Base-by-base conservation (phyloP, 2,113 vertebrate genomes). In the Nesospiza acunhae region DNA sequence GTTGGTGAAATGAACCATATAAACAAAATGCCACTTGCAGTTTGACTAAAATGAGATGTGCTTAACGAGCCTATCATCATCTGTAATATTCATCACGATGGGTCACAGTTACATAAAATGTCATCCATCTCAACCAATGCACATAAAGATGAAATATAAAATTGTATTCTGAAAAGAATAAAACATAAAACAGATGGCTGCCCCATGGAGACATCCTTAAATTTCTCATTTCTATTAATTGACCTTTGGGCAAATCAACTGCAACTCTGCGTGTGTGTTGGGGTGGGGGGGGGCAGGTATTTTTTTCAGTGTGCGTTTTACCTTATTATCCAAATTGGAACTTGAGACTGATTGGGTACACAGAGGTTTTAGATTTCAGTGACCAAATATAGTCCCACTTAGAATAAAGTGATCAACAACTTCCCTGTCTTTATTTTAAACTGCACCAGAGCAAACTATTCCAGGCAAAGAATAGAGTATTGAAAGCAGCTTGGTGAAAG, bases 1-100 rank as follows among this genome's bases (percentile, higher is more conserved):
- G 98, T 98, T 97, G 97, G 98, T 72, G 97, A 98, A 98, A 98
- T 98, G 98, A 98, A 98, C 98, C 98, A 97, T 98, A 97, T 97
- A 98, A 98, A 98, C 97, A 98, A 98, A 98, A 98, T 97, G 97
- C 97, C 98, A 97, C 97, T 98, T 94, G 97, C 97, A 94, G 97
- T 98, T 98, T 97, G 93, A 98, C 95, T 98, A 96, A 98, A 98
- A 98, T 98, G 98, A 98, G 97, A 97, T 98, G 97, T 97, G 97
- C 93, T 98, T 98, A 98, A 98, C 97, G 96, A 98, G 97, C 96
- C 97, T 93, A 97, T 98, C 98, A 97, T 98, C 94, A 90, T 97
- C 97, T 72, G 88, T 52, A 67, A 93, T 97, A 96, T 96, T 97
- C 97, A 97, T 98, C 95, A 96, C 78, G 23, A 49, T 83, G 97